Conservation (phyloP, 1,140 invertebrate species). For the Aphelenchoides besseyi region DNA sequence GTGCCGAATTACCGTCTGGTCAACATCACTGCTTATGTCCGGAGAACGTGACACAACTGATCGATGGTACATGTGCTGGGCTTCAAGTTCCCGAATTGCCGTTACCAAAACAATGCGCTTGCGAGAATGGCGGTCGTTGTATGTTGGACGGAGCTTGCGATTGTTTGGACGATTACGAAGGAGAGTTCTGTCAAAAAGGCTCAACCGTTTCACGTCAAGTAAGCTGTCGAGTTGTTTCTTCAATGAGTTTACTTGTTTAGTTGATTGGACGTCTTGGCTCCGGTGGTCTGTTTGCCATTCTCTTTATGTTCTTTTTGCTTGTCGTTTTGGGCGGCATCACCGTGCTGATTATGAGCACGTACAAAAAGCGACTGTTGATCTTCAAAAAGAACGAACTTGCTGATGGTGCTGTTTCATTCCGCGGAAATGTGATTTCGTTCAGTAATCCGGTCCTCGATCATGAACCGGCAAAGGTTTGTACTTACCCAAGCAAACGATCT, state of each 20-base stretch:
- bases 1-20: slow-evolving; percentile 44
- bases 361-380: slow-evolving; percentile 44
- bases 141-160: slow-evolving; percentile 50
- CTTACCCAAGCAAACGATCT: background rate
- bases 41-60: slow-evolving; percentile 51
- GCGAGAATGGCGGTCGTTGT: slow-evolving; percentile 60
- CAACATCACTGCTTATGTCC: slow-evolving; percentile 60
- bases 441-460: slow-evolving; percentile 58
- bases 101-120: slow-evolving; percentile 57
- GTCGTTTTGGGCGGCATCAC: slow-evolving; percentile 49
- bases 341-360: slow-evolving; percentile 49
- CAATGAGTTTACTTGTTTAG: slow-evolving; percentile 43
- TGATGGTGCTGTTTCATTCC: slow-evolving; percentile 56
- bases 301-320: slow-evolving; percentile 55
- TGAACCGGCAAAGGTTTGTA: background rate
- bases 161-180: slow-evolving; percentile 56
- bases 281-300: slow-evolving; percentile 47
- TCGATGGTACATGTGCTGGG: slow-evolving; percentile 53
- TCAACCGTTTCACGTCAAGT: slow-evolving; percentile 41
- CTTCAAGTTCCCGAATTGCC: slow-evolving; percentile 44
- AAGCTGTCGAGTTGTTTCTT: slow-evolving; percentile 14
- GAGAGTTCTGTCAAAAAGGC: slow-evolving; percentile 54
- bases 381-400: slow-evolving; percentile 59
- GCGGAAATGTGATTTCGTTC: slow-evolving; percentile 62
- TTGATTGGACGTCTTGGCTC: slow-evolving; percentile 47